A percentile compares a stretch with the other conserved stretches of the same genome.
Evolutionary conservation across 2,888 invertebrate species (phyloP).

Genomic region (Drosophila heteroneura): DNA sequence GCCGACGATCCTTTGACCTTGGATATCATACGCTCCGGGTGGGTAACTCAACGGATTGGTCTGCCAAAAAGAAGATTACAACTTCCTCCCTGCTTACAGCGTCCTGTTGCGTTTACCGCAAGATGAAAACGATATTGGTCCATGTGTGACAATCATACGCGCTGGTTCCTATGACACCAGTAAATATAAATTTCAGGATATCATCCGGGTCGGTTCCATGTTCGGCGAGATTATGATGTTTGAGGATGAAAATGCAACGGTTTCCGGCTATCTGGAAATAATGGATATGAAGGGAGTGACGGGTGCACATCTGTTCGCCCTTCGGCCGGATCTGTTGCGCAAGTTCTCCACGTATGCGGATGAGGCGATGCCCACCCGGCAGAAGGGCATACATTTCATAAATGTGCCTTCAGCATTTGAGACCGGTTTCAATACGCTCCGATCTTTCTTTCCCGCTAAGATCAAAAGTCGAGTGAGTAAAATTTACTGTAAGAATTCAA

Average conservation of each 20-base stretch:
- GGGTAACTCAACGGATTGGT: constrained; percentile 7
- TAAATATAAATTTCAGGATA: constrained; percentile 86
- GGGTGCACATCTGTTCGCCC: constrained; percentile 87
- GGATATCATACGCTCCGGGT: constrained; percentile 83
- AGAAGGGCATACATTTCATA: constrained; percentile 88
- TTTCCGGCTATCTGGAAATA: constrained; percentile 87
- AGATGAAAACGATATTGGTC: constrained; percentile 84
- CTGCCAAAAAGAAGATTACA: neutral
- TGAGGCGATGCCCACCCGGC: constrained; percentile 88
- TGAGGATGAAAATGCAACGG: constrained; percentile 88
- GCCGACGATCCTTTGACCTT: constrained; percentile 76
- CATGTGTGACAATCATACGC: constrained; percentile 86
- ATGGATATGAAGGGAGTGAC: constrained; percentile 87
- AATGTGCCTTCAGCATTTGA: constrained; percentile 88
- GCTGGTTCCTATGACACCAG: constrained; percentile 86
- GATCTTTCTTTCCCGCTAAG: constrained; percentile 88
- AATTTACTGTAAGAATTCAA: neutral
- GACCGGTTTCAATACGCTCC: constrained; percentile 87
- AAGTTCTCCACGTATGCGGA: constrained; percentile 87
- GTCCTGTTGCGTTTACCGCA: constrained; percentile 81
- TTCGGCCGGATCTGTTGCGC: constrained; percentile 88
- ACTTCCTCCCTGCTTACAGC: constrained; percentile 1
- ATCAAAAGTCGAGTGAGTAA: constrained; percentile 87
- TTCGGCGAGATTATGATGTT: constrained; percentile 88
- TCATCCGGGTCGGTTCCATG: constrained; percentile 88